These are phyloP conservation scores for Caenorhabditis sinica DNA, from an alignment of 2,888 invertebrate genomes.

Conservation along the genomic window DNA sequence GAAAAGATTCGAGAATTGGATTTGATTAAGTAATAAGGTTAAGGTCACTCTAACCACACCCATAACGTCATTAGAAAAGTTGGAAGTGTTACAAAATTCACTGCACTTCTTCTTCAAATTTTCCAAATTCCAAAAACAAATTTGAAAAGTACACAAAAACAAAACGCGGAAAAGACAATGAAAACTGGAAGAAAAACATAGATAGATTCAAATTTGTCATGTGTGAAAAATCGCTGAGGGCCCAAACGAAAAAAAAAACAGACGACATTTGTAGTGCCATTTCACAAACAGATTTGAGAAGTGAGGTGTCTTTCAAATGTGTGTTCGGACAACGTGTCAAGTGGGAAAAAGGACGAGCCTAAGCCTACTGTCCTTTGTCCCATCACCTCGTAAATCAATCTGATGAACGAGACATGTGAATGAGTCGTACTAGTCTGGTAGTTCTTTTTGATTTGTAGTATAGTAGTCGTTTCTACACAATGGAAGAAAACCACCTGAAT, in stretches of 20 bases:
- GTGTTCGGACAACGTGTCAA: constrained; percentile 19
- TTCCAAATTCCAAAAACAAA: not conserved
- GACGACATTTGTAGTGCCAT: constrained; percentile 21
- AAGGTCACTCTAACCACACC: constrained; percentile 29
- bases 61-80: not conserved
- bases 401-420: constrained; percentile 6
- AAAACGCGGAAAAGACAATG: constrained; percentile 20
- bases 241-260: not conserved
- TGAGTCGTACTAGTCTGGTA: not conserved
- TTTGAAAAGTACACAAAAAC: constrained; percentile 5
- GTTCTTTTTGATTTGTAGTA: not conserved
- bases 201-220: constrained; percentile 28
- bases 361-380: not conserved
- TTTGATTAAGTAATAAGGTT: constrained; percentile 38
- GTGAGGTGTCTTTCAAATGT: constrained; percentile 31
- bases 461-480: not conserved
- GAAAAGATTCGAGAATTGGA: constrained; percentile 20
- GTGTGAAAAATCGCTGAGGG: constrained; percentile 26
- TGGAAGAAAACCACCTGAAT: too few species aligned
- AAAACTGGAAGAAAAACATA: constrained; percentile 11
- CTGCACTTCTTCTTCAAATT: not conserved
- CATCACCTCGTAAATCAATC: constrained; percentile 23
- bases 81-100: not conserved
- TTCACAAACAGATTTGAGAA: constrained; percentile 42
- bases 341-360: constrained; percentile 10